Base-by-base conservation (phyloP, 2,113 vertebrate genomes). In the Nothobranchius kuhntae region DNA sequence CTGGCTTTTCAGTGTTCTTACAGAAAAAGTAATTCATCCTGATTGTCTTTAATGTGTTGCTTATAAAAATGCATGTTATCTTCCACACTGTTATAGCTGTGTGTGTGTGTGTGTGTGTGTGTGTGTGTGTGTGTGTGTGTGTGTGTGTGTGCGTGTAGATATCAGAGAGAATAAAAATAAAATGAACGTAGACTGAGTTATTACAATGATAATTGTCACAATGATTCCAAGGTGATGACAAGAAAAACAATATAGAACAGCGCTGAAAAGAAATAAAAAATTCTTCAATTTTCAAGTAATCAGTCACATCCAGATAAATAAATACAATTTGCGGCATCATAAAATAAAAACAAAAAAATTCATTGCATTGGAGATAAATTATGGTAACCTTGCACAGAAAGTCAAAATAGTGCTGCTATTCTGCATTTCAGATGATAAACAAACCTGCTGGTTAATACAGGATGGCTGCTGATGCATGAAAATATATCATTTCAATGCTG, bases 291-390 rank as follows among this genome's bases (percentile, higher is more conserved):
- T 93, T 93, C 92, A 94, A 94, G 93, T 93, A 91, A 91, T 93
- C 86, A 88, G 87, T 88, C 78, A 87, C 81, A 91, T 91, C 87
- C 80, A 85, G 87, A 91, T 91, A 91, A 93, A 93, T 93, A 92
- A 92, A 93, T 92, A 91, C 61, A 91, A 78, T 81, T 89, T 81
- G 80, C 79, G 86, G 87, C 86, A 92, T 90, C 79, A 90, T 30
- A 30, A 30, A 30, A 90, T 75, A 85, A 78, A 81, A 82, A 75
- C 45, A 65, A 60, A 87, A 83, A 81, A 64, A 75, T 75, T 86
- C 75, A 68, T 87, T 92, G 89, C 83, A 89, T 91, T 84, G 85
- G 70, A 71, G 79, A 89, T 89, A 86, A 80, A 86, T 86, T 85
- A 75, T 30, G 30, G 30, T 81, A 68, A 88, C 47, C 61, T 67